These are phyloP conservation scores for Phylloscopus trochiloides DNA, from an alignment of 2,113 vertebrate genomes.

Conservation along the genomic window DNA sequence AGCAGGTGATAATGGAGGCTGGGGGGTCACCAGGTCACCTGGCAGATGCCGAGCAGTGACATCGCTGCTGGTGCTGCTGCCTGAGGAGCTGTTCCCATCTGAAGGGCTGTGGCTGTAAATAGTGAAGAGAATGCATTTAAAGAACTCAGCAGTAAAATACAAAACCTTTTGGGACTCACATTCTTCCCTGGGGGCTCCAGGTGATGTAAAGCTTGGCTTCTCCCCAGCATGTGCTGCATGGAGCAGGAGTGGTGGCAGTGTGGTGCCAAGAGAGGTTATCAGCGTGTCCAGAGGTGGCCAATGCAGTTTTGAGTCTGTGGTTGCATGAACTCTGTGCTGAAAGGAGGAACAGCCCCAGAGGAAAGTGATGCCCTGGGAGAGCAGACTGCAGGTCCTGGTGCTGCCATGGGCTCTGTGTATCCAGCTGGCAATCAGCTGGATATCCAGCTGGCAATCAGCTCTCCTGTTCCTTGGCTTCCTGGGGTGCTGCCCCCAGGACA, in stretches of 20 bases:
- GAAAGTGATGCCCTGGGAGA: accelerated
- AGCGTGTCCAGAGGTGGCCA: accelerated
- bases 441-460: accelerated
- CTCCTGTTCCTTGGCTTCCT: accelerated
- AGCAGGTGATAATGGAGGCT: background rate
- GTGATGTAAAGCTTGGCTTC: background rate
- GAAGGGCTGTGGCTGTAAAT: background rate
- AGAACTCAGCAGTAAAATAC: background rate
- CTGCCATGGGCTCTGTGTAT: accelerated
- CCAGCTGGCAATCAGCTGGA: accelerated
- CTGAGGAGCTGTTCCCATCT: background rate
- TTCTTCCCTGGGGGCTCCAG: background rate
- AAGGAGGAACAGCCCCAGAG: background rate
- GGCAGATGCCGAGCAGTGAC: background rate
- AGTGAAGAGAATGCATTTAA: background rate
- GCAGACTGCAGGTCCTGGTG: accelerated
- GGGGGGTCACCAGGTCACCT: background rate
- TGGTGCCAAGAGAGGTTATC: background rate
- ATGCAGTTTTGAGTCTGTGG: background rate
- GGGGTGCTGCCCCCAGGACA: background rate
- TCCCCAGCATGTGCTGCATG: background rate
- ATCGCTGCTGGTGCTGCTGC: background rate
- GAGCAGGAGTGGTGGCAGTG: background rate
- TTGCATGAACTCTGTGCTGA: background rate
- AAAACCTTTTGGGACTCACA: background rate